Base-by-base conservation (phyloP, 2,888 invertebrate species). In the Mechanitis messenoides region DNA sequence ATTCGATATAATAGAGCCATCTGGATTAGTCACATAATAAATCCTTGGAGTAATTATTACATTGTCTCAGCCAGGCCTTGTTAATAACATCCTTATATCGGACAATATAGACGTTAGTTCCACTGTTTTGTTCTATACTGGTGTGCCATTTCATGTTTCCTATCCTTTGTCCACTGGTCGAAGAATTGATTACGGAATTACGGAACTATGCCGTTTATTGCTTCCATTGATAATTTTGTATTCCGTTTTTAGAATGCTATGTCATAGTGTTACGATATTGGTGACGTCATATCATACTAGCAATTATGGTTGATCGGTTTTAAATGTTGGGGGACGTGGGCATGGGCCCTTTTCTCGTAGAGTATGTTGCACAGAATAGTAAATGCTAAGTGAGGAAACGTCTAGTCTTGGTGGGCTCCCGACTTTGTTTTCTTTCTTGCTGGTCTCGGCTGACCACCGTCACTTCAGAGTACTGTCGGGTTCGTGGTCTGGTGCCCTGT, bases 51-150 rank as follows among this genome's bases (percentile, higher is more conserved):
- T 79, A 82, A 85, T 85, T 83, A 83, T 81, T 81, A 77, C 72
- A 86, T 87, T 87, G 86, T 87, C 76, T 73, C 71, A 71, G 79
- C 74, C 77, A 75, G 74, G 79, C 85, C 85, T 81, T 84, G 78
- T 83, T 75, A 79, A 81, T 75, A 77, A 75, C 75, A 74, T 69
- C 67, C 70, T 65, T 66, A 71, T 73, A 71, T 73, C 67, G 70
- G 76, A 74, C 71, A 74, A 72, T 72, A 74, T 67, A 65, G 70
- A 71, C 69, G 74, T 74, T 70, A 68, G 77, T 78, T 78, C 79
- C 77, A 76, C 71, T 78, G 76, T 80, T 76, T 79, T 78, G 72
- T 62, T 64, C 58, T 67, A 62, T 65, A 55, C 55, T 69, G 68
- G 74, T 61, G 70, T 56, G 69, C 69, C 71, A 77, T 78, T 74